Conservation (phyloP, 2,797 vertebrate species). For the Lateolabrax maculatus region DNA sequence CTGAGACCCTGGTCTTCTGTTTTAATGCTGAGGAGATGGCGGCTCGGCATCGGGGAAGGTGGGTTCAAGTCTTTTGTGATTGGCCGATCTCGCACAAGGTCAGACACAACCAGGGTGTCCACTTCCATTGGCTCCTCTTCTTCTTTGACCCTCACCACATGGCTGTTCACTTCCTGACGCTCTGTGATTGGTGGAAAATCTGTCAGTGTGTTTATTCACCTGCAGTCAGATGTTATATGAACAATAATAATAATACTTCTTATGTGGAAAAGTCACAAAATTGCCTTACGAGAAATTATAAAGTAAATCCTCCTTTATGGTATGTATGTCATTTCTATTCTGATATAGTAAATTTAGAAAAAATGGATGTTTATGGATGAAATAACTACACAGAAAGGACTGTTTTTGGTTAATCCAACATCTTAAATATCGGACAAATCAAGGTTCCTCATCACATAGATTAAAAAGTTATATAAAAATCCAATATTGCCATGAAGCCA, state of each 20-base stretch:
- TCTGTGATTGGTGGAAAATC: slow-evolving; percentile 64
- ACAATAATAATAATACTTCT: too few relatives aligned
- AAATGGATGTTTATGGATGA: too few relatives aligned
- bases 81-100: slow-evolving; percentile 38
- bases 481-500: too few relatives aligned
- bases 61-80: slow-evolving; percentile 25
- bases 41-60: not conserved
- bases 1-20: slow-evolving; percentile 39
- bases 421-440: too few relatives aligned
- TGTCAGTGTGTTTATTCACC: not conserved
- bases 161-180: slow-evolving; percentile 69
- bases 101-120: slow-evolving; percentile 8
- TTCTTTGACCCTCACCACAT: slow-evolving; percentile 71
- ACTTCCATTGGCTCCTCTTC: slow-evolving; percentile 79
- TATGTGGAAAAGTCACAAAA: not conserved
- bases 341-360: too few relatives aligned
- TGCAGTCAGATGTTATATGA: not conserved
- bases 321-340: too few relatives aligned
- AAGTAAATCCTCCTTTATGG: too few relatives aligned
- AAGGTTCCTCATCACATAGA: too few relatives aligned
- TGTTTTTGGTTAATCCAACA: too few relatives aligned
- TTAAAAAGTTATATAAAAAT: too few relatives aligned
- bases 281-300: too few relatives aligned
- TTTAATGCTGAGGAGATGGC: slow-evolving; percentile 53
- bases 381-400: too few relatives aligned